These are phyloP conservation scores for Drosophila sp. DNA, from an alignment of 1,140 invertebrate genomes.

Conservation along the genomic window DNA sequence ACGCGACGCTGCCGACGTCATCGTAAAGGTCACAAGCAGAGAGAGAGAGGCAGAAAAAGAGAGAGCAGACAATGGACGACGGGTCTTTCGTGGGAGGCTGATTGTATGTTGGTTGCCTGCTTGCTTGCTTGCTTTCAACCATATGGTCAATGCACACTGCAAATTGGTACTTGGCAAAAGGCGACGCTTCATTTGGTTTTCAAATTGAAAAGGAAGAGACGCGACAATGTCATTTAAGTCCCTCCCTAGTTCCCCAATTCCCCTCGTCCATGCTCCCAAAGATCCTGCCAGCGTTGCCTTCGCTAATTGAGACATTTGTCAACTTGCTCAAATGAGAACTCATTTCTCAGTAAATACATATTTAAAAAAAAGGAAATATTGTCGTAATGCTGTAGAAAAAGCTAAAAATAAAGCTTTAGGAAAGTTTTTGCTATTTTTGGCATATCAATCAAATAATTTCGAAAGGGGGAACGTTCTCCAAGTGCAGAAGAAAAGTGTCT, in stretches of 20 bases:
- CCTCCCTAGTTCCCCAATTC: background rate
- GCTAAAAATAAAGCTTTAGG: no score
- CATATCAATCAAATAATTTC: no score
- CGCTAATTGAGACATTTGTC: slow-evolving; percentile 79
- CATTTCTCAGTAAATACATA: slow-evolving; percentile 54
- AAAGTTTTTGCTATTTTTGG: no score
- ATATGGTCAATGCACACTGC: slow-evolving; percentile 75
- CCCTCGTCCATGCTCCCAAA: background rate
- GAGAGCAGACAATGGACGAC: slow-evolving; percentile 7
- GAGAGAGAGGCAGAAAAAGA: background rate
- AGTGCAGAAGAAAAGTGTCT: no score
- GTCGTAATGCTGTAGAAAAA: background rate
- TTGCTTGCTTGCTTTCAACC: slow-evolving; percentile 25
- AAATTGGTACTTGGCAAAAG: slow-evolving; percentile 63
- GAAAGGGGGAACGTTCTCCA: no score
- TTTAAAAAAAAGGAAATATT: slow-evolving; percentile 2
- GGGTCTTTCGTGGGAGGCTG: background rate
- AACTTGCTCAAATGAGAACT: slow-evolving; percentile 59
- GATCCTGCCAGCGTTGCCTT: slow-evolving; percentile 18
- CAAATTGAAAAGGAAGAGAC: slow-evolving; percentile 73
- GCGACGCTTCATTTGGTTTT: slow-evolving; percentile 75
- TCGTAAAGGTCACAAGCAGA: slow-evolving; percentile 63
- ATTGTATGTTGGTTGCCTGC: background rate
- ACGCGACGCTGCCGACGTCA: slow-evolving; percentile 61
- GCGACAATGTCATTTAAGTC: slow-evolving; percentile 44